A percentile compares a stretch with the other conserved stretches of the same genome.
phyloP scores from a whole-genome alignment of 2,888 invertebrate species.

The Entomobrya proxima region DNA sequence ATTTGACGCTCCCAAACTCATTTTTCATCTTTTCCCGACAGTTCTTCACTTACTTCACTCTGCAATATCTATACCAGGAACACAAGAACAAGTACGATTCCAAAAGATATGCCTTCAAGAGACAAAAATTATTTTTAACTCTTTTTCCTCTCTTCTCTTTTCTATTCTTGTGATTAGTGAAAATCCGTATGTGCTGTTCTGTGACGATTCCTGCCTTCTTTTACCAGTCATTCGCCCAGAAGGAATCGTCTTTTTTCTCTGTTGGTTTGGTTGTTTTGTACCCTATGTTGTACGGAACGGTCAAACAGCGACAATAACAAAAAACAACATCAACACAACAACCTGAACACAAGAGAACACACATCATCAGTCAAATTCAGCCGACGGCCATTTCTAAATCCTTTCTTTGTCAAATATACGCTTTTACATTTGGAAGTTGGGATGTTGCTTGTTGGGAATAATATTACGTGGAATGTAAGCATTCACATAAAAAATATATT shows the following conservation, averaged over 20 bases:
- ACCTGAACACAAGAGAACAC: slow-evolving; percentile 56
- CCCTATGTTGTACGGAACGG: slow-evolving; percentile 39
- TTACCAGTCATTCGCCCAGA: slow-evolving; percentile 64
- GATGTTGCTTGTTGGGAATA: neutral
- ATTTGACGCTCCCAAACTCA: slow-evolving; percentile 72
- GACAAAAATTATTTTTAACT: slow-evolving; percentile 69
- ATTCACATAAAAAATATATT: slow-evolving; percentile 9
- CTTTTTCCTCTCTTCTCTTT: slow-evolving; percentile 45
- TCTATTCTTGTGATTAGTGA: slow-evolving; percentile 59
- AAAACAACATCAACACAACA: slow-evolving; percentile 60
- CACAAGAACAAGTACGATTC: slow-evolving; percentile 9
- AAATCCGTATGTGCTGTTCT: slow-evolving; percentile 41
- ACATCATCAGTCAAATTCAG: slow-evolving; percentile 72
- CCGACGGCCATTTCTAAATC: slow-evolving; percentile 70
- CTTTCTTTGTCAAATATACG: slow-evolving; percentile 62
- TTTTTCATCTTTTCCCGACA: slow-evolving; percentile 75
- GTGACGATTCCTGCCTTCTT: slow-evolving; percentile 67
- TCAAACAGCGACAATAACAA: slow-evolving; percentile 51
- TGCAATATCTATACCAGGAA: neutral
- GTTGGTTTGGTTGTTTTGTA: slow-evolving; percentile 17
- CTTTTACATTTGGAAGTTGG: slow-evolving; percentile 25
- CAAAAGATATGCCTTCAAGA: slow-evolving; percentile 60
- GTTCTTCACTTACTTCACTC: slow-evolving; percentile 61
- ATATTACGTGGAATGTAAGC: neutral
- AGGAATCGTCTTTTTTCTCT: slow-evolving; percentile 41